Evolutionary conservation across 2,888 invertebrate species (phyloP).

Genomic region (Mythimna lalbum): DNA sequence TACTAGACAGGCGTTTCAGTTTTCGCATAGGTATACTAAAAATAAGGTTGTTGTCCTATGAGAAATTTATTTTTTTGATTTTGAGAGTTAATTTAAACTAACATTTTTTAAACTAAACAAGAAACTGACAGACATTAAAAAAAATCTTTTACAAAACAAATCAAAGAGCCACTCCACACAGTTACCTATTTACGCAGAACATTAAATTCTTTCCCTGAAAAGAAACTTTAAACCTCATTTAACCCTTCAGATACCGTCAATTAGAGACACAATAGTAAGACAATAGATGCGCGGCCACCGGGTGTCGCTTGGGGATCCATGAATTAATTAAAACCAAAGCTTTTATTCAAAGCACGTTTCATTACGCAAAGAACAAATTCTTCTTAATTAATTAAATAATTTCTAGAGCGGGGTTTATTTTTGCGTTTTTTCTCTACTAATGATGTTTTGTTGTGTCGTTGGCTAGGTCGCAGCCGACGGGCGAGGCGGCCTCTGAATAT

Average conservation of each 20-base stretch:
- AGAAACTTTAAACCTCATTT: constrained; percentile 66
- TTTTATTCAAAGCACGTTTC: constrained; percentile 77
- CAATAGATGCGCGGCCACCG: too few relatives aligned
- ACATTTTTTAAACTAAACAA: constrained; percentile 1
- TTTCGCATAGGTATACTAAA: too few relatives aligned
- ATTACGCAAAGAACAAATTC: constrained; percentile 77
- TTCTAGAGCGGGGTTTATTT: constrained; percentile 71
- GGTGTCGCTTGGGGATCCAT: too few relatives aligned
- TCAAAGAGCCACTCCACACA: constrained; percentile 23
- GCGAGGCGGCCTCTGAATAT: constrained; percentile 70
- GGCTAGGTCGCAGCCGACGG: constrained; percentile 29
- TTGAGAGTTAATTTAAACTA: too few relatives aligned
- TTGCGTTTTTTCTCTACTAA: constrained; percentile 67
- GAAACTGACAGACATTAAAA: neutral
- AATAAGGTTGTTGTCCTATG: too few relatives aligned
- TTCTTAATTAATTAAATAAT: constrained; percentile 80
- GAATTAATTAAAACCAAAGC: constrained; percentile 76
- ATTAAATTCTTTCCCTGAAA: constrained; percentile 39
- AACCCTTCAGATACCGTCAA: too few relatives aligned
- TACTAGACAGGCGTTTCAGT: too few relatives aligned
- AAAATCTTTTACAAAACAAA: constrained; percentile 1
- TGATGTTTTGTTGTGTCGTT: constrained; percentile 75
- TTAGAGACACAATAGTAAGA: too few relatives aligned
- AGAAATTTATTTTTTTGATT: too few relatives aligned
- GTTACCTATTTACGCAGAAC: constrained; percentile 33